Percentiles rank a stretch among this genome's conserved stretches.
Evolutionary conservation across 2,113 vertebrate species (phyloP).

Genomic region (Archilochus colubris): DNA sequence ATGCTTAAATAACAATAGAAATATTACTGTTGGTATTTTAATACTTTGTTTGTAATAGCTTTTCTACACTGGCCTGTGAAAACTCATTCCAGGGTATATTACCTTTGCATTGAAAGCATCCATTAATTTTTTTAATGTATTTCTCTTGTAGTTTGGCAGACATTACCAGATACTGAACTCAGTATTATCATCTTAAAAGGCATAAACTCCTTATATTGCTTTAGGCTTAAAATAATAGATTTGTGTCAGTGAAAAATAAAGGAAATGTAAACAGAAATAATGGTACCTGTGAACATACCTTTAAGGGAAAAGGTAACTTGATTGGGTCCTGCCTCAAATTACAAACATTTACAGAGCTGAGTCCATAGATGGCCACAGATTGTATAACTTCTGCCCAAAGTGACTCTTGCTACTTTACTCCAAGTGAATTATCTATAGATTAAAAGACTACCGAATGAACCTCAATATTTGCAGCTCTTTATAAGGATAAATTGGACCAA

Average conservation of each 20-base stretch:
- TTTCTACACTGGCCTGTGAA: neutral
- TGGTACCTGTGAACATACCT: neutral
- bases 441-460: conserved; percentile 39
- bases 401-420: conserved; percentile 23
- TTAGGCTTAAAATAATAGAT: neutral
- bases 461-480: conserved; percentile 56
- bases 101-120: fast-evolving
- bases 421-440: conserved; percentile 18
- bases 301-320: neutral
- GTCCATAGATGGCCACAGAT: neutral
- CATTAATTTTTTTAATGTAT: neutral
- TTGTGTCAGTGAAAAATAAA: neutral
- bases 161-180: neutral
- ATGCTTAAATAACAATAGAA: neutral
- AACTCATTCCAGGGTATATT: neutral
- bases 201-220: neutral
- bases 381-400: conserved; percentile 11
- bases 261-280: neutral
- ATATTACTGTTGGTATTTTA: neutral
- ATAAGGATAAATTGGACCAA: neutral
- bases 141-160: neutral
- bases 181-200: neutral
- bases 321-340: neutral
- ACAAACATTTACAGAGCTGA: neutral
- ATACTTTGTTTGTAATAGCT: neutral